phyloP scores from a whole-genome alignment of 1,140 invertebrate genomes.

The Gryllus bimaculatus region DNA sequence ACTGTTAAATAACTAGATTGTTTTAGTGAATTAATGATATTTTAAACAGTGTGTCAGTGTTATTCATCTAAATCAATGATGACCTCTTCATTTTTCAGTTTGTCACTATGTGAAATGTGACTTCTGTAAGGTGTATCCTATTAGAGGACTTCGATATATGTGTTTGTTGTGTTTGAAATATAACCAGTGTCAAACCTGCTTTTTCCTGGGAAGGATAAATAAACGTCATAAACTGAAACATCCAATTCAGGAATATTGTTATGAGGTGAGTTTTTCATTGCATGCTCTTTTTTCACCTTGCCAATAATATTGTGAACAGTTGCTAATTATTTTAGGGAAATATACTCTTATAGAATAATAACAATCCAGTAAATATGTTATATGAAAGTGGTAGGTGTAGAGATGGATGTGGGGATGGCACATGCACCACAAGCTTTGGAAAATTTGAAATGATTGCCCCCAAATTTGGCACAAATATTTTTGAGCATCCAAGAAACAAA shows the following conservation, averaged over 20 bases:
- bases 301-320: no score
- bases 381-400: no score
- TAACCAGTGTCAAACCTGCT: constrained; percentile 72
- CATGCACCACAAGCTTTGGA: no score
- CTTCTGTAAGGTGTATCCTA: constrained; percentile 42
- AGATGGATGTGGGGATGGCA: no score
- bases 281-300: background rate
- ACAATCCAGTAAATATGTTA: background rate
- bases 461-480: no score
- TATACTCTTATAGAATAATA: background rate
- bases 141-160: constrained; percentile 52
- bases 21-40: background rate
- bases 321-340: background rate
- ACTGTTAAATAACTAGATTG: background rate
- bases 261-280: constrained; percentile 34
- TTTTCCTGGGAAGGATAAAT: constrained; percentile 58
- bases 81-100: constrained; percentile 34
- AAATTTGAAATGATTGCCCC: no score
- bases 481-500: no score
- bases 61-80: constrained; percentile 9
- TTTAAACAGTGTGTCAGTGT: background rate
- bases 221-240: constrained; percentile 66
- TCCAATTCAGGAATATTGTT: constrained; percentile 70
- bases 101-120: constrained; percentile 46
- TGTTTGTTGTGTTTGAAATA: constrained; percentile 67